A percentile compares a stretch with the other conserved stretches of the same genome.
Conservation (phyloP, 1,140 invertebrate genomes). For the Drosophila rufa region DNA sequence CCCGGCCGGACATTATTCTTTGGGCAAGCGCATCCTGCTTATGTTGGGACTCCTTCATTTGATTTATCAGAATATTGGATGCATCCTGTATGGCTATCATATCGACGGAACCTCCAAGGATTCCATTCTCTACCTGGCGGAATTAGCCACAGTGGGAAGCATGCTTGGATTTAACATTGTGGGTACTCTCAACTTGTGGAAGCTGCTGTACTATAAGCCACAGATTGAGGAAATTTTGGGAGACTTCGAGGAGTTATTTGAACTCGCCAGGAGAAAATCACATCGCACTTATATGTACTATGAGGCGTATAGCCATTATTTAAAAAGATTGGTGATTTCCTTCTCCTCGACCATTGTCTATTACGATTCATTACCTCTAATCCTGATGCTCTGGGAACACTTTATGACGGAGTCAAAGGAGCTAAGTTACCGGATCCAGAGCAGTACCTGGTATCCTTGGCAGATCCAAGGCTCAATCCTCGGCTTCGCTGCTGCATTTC, state of each 20-base stretch:
- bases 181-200: constrained; percentile 50
- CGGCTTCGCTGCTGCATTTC: constrained; percentile 13
- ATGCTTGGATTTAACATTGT: constrained; percentile 64
- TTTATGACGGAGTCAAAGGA: constrained; percentile 11
- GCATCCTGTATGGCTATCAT: constrained; percentile 53
- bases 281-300: constrained; percentile 55
- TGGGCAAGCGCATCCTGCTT: constrained; percentile 33
- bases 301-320: constrained; percentile 17
- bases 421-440: constrained; percentile 55
- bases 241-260: constrained; percentile 54
- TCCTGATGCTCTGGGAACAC: too few species aligned
- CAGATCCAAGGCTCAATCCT: constrained; percentile 12
- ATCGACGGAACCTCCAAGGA: constrained; percentile 11
- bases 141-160: constrained; percentile 54
- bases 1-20: background rate
- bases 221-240: constrained; percentile 47
- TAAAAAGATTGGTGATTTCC: constrained; percentile 38
- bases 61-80: constrained; percentile 69
- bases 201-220: constrained; percentile 33
- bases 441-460: constrained; percentile 77
- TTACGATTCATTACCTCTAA: constrained; percentile 60
- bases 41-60: constrained; percentile 52
- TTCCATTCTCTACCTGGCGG: constrained; percentile 18
- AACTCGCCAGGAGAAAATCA: background rate
- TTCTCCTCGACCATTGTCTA: constrained; percentile 39